These are phyloP conservation scores for Carcina quercana DNA, from an alignment of 2,888 invertebrate species.

Conservation along the genomic window DNA sequence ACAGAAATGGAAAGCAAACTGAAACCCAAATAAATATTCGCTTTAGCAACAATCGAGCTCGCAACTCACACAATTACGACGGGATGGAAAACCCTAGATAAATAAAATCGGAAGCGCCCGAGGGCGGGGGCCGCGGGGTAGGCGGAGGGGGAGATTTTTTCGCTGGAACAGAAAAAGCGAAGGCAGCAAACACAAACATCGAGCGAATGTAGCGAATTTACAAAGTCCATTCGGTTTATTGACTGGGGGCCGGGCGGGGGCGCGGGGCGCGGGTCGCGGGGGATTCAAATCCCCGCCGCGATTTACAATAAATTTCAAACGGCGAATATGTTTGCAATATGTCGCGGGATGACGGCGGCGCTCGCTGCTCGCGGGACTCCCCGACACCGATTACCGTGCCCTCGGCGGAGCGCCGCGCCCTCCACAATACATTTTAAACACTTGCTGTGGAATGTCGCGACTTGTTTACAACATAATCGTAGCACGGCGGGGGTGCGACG, in stretches of 20 bases:
- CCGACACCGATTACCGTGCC: constrained; percentile 42
- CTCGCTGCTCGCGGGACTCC: constrained; percentile 18
- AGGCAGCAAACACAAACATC: constrained; percentile 64
- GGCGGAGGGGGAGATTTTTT: constrained; percentile 31
- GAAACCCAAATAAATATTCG: constrained; percentile 70
- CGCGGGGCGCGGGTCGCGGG: constrained; percentile 19
- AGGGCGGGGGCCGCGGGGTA: constrained; percentile 11
- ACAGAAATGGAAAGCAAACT: constrained; percentile 53
- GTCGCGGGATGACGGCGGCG: constrained; percentile 26
- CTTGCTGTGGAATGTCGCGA: constrained; percentile 46
- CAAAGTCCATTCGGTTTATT: constrained; percentile 69
- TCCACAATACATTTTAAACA: constrained; percentile 46
- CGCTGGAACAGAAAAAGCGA: constrained; percentile 50
- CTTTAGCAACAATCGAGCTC: constrained; percentile 66
- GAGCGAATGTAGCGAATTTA: constrained; percentile 67
- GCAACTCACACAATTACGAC: constrained; percentile 68
- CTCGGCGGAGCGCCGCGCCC: constrained; percentile 30
- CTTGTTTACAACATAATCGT: constrained; percentile 62
- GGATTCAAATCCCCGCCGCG: constrained; percentile 61
- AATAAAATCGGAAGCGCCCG: constrained; percentile 65
- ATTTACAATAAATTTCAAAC: constrained; percentile 70
- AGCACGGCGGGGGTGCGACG: constrained; percentile 23
- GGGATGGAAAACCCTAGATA: constrained; percentile 70
- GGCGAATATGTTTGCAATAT: constrained; percentile 70
- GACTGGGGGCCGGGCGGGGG: constrained; percentile 40